These are phyloP conservation scores for Listrodromus nycthemerus DNA, from an alignment of 2,888 invertebrate species.

Conservation along the genomic window DNA sequence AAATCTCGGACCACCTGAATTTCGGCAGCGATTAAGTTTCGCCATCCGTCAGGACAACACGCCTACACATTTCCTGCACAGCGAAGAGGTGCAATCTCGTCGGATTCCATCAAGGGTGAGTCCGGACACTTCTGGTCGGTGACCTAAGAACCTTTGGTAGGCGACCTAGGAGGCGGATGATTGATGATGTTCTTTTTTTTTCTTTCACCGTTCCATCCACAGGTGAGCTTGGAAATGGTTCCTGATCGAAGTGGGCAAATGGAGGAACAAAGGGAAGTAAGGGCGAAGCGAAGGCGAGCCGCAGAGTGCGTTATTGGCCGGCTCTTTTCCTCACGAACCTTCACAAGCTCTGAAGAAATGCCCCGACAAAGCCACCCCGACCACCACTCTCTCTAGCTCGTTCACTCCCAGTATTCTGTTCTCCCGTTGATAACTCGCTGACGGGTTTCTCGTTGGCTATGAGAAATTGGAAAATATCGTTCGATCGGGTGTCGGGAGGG, in stretches of 20 bases:
- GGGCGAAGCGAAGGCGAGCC: constrained; percentile 40
- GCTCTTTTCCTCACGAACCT: neutral
- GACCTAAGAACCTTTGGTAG: constrained; percentile 5
- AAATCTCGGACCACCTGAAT: neutral
- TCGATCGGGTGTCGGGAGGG: constrained; percentile 26
- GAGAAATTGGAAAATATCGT: constrained; percentile 62
- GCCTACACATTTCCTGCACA: neutral
- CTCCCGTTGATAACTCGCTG: constrained; percentile 58
- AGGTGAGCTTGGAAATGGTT: constrained; percentile 67
- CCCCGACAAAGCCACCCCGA: constrained; percentile 44
- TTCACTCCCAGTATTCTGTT: constrained; percentile 28
- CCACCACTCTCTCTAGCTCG: constrained; percentile 10
- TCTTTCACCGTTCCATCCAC: constrained; percentile 60
- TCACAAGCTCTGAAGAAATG: constrained; percentile 32
- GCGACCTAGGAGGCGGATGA: constrained; percentile 56
- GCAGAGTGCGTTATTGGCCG: constrained; percentile 38
- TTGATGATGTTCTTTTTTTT: constrained; percentile 66
- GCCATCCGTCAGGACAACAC: neutral
- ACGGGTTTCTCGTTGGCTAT: constrained; percentile 46
- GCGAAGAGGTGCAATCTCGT: constrained; percentile 22
- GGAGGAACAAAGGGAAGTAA: constrained; percentile 36
- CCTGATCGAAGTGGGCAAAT: constrained; percentile 7
- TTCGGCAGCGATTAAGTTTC: neutral
- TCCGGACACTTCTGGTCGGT: constrained; percentile 35
- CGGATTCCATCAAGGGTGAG: constrained; percentile 16